Evolutionary conservation across 2,888 invertebrate genomes (phyloP).

Genomic region (Troides helena): DNA sequence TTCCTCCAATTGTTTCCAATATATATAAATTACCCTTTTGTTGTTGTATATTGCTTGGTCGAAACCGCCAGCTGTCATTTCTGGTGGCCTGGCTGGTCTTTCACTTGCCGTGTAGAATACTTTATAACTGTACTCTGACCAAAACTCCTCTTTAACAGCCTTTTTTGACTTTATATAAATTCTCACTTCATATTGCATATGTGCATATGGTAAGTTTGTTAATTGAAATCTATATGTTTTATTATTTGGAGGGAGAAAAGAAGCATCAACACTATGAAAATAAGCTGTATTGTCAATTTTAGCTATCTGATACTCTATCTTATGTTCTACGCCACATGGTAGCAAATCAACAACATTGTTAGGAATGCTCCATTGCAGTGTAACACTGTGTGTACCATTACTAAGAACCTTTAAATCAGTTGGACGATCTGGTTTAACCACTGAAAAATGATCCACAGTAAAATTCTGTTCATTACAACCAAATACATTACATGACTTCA

Average conservation of each 20-base stretch:
- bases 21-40: conserved; percentile 84
- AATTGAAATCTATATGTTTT: conserved; percentile 68
- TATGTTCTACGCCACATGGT: conserved; percentile 59
- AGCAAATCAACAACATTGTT: conserved; percentile 61
- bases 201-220: conserved; percentile 81
- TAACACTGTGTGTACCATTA: conserved; percentile 59
- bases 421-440: conserved; percentile 65
- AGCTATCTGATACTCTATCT: conserved; percentile 72
- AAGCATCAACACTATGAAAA: conserved; percentile 65
- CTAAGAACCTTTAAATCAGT: conserved; percentile 48
- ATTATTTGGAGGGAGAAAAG: conserved; percentile 54
- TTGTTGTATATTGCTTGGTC: conserved; percentile 78
- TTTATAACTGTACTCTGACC: conserved; percentile 84
- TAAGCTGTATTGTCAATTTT: conserved; percentile 67
- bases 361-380: conserved; percentile 61
- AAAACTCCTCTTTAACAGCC: conserved; percentile 80
- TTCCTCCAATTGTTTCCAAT: conserved; percentile 88
- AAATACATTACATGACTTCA: conserved; percentile 82
- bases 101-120: conserved; percentile 82
- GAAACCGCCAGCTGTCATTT: conserved; percentile 86
- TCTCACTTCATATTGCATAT: conserved; percentile 85
- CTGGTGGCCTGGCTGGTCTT: conserved; percentile 84
- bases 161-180: conserved; percentile 82
- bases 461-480: conserved; percentile 76
- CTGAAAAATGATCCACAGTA: conserved; percentile 80